Evolutionary conservation across 2,797 vertebrate species (phyloP).

Genomic region (Lepus townsendii): DNA sequence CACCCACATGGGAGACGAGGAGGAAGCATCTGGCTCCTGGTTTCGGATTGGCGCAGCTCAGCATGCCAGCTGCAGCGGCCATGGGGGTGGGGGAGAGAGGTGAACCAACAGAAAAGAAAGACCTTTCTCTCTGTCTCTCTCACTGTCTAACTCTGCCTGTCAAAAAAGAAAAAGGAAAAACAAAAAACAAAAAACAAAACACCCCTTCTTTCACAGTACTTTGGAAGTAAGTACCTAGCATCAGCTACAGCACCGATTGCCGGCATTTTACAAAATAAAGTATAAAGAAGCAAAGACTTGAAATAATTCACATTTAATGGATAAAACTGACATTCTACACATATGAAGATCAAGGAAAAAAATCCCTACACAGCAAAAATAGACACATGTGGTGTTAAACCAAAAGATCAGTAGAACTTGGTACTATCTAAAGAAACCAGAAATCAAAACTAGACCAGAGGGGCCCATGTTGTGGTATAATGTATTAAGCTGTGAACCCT

Average conservation of each 20-base stretch:
- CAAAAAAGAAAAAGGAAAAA: too few species aligned
- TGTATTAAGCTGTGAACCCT: too few species aligned
- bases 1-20: too few species aligned
- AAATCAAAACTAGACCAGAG: neutral
- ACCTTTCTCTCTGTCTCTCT: too few species aligned
- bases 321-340: constrained; percentile 41
- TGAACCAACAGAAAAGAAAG: too few species aligned
- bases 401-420: neutral
- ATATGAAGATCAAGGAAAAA: constrained; percentile 37
- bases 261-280: neutral
- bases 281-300: constrained; percentile 27
- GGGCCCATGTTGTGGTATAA: too few species aligned
- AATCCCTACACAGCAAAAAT: neutral
- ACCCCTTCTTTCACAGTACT: neutral
- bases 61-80: too few species aligned
- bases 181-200: too few species aligned
- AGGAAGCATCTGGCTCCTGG: too few species aligned
- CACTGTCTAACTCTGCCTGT: too few species aligned
- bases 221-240: neutral
- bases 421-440: neutral
- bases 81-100: too few species aligned
- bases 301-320: constrained; percentile 50
- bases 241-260: neutral
- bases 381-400: neutral
- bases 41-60: too few species aligned